Evolutionary conservation across 2,888 invertebrate genomes (phyloP).

Genomic region (Philereme vetulata): DNA sequence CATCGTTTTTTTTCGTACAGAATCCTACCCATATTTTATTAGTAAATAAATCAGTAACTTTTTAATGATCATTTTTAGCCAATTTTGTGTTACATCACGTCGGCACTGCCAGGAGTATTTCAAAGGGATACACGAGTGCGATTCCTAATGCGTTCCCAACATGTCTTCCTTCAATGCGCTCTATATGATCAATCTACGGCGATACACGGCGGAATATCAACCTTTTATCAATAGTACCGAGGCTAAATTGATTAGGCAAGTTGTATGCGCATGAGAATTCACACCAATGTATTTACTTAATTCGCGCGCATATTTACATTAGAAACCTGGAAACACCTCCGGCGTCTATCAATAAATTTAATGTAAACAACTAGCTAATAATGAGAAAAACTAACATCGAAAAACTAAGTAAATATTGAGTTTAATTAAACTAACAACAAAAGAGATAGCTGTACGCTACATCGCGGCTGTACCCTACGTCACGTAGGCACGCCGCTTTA

Average conservation of each 20-base stretch:
- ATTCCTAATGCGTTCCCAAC: too few relatives aligned
- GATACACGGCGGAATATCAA: too few relatives aligned
- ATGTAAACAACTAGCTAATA: slow-evolving; percentile 66
- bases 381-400: slow-evolving; percentile 69
- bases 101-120: slow-evolving; percentile 18
- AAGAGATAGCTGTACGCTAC: slow-evolving; percentile 43
- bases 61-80: slow-evolving; percentile 41
- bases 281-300: not conserved
- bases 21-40: slow-evolving; percentile 45
- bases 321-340: slow-evolving; percentile 22
- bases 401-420: slow-evolving; percentile 67
- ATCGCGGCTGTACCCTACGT: slow-evolving; percentile 41
- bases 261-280: too few relatives aligned
- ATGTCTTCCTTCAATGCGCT: too few relatives aligned
- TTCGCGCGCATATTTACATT: slow-evolving; percentile 28
- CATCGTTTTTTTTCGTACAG: slow-evolving; percentile 45
- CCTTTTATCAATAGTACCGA: too few relatives aligned
- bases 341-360: slow-evolving; percentile 49
- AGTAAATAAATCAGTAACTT: slow-evolving; percentile 44
- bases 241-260: too few relatives aligned
- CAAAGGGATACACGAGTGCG: not conserved
- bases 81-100: slow-evolving; percentile 31
- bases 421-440: slow-evolving; percentile 29
- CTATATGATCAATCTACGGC: too few relatives aligned
- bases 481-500: slow-evolving; percentile 27